A percentile compares a stretch with the other conserved stretches of the same genome.
phyloP scores from a whole-genome alignment of 2,888 invertebrate species.

The Salticus scenicus region DNA sequence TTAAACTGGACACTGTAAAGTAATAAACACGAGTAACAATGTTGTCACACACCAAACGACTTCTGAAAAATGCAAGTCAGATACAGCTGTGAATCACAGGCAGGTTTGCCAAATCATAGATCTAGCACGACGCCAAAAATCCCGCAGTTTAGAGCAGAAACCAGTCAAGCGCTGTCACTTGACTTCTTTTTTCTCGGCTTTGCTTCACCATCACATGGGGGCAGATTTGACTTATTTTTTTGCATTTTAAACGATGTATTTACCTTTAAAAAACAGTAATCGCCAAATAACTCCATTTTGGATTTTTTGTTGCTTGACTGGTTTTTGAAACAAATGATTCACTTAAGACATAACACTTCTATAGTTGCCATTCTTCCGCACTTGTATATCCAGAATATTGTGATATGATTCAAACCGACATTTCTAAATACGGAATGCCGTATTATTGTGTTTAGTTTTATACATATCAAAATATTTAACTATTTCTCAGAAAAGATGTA shows the following conservation, averaged over 20 bases:
- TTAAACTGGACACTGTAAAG: too few species aligned
- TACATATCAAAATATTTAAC: too few species aligned
- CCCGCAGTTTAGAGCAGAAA: slow-evolving; percentile 5
- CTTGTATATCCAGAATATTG: too few species aligned
- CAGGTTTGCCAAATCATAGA: not conserved
- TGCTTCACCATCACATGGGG: slow-evolving; percentile 4
- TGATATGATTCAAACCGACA: too few species aligned
- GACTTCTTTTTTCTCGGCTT: slow-evolving; percentile 10
- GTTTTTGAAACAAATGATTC: slow-evolving; percentile 5
- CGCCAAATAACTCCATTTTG: not conserved
- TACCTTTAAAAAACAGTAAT: not conserved
- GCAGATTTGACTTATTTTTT: not conserved
- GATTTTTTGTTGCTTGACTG: slow-evolving; percentile 5
- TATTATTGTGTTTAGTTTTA: too few species aligned
- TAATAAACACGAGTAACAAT: too few species aligned
- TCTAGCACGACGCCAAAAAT: not conserved
- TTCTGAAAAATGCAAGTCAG: not conserved
- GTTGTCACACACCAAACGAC: too few species aligned
- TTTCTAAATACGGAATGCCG: too few species aligned
- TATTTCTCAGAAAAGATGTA: too few species aligned
- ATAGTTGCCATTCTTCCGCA: too few species aligned
- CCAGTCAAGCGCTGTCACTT: not conserved
- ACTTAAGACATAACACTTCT: too few species aligned
- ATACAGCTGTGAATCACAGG: not conserved
- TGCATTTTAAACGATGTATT: not conserved